Evolutionary conservation across 2,888 invertebrate species (phyloP).

Genomic region (Scaptomyza caliginosa): DNA sequence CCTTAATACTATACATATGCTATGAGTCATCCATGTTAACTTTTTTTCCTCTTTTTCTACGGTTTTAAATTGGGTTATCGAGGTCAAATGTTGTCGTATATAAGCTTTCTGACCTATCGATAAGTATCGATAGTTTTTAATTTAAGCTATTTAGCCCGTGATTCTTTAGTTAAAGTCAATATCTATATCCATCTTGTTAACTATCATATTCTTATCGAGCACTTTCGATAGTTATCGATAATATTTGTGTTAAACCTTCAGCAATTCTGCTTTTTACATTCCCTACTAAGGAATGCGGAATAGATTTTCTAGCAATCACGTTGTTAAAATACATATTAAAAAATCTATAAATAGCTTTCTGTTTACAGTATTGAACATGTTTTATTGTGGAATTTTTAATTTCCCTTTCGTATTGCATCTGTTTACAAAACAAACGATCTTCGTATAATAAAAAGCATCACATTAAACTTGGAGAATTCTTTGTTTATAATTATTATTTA

Average conservation of each 20-base stretch:
- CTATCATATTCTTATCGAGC: too few relatives aligned
- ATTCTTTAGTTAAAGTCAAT: too few relatives aligned
- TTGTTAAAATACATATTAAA: background rate
- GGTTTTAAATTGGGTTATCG: background rate
- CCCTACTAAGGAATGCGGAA: background rate
- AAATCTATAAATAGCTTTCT: background rate
- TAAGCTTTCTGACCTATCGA: background rate
- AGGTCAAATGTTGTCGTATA: constrained; percentile 2
- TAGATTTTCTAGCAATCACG: background rate
- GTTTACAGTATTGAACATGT: background rate
- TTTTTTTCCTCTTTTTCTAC: constrained; percentile 5
- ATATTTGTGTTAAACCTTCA: too few relatives aligned
- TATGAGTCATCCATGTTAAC: constrained; percentile 45
- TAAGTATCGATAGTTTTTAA: background rate
- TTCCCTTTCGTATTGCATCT: background rate
- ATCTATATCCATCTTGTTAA: too few relatives aligned
- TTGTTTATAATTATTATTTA: background rate
- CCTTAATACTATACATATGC: background rate
- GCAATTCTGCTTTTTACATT: background rate
- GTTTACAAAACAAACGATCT: background rate
- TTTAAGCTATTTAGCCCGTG: too few relatives aligned
- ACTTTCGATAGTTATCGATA: background rate
- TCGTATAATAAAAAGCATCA: background rate
- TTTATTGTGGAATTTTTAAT: background rate
- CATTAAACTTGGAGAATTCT: background rate